A percentile compares a stretch with the other conserved stretches of the same genome.
These are phyloP conservation scores for Boleophthalmus pectinirostris DNA, from an alignment of 2,113 vertebrate species.

Conservation along the genomic window DNA sequence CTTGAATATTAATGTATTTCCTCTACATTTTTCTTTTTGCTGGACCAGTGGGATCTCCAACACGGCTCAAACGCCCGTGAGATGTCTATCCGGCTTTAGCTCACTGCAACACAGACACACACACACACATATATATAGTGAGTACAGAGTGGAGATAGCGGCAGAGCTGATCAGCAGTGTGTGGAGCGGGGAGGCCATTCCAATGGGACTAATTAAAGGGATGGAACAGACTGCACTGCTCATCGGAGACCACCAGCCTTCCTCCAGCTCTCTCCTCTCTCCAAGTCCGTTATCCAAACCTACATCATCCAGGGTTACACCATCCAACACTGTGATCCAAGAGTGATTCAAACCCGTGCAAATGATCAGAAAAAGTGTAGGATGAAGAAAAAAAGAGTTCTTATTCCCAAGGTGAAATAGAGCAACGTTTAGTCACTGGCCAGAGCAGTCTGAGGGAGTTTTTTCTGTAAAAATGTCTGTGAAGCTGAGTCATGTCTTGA, in stretches of 20 bases:
- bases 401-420: background rate
- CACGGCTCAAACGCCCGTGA: conserved; percentile 52
- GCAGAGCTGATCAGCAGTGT: conserved; percentile 65
- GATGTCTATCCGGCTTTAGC: conserved; percentile 58
- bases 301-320: conserved; percentile 47
- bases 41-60: conserved; percentile 47
- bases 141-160: conserved; percentile 42
- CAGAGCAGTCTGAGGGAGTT: background rate
- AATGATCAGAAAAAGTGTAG: conserved; percentile 20
- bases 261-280: conserved; percentile 42
- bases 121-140: conserved; percentile 26
- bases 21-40: conserved; percentile 50
- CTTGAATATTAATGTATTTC: conserved; percentile 65
- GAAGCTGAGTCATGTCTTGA: background rate
- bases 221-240: conserved; percentile 73
- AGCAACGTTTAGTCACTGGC: conserved; percentile 7
- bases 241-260: conserved; percentile 60
- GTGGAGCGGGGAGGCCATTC: conserved; percentile 56
- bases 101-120: conserved; percentile 25
- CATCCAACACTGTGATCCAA: conserved; percentile 26
- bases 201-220: conserved; percentile 77
- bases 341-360: background rate
- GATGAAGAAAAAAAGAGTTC: background rate
- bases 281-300: conserved; percentile 57
- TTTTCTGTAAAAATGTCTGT: background rate